Evolutionary conservation across 2,888 invertebrate species (phyloP).

Genomic region (Drosophila anomalipes): DNA sequence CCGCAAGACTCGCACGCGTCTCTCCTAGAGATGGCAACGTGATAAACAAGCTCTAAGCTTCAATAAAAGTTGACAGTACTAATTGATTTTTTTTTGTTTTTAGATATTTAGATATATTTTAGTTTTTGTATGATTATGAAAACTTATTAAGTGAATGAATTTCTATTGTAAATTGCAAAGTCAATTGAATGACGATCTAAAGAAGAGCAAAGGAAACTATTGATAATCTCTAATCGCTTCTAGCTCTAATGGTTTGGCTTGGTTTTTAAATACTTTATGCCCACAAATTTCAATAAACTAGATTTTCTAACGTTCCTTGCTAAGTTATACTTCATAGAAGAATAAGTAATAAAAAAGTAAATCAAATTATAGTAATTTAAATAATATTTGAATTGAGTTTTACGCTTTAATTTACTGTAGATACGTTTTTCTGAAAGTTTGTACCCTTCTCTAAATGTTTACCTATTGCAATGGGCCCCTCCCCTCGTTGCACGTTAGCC

Average conservation of each 20-base stretch:
- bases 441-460: conserved; percentile 37
- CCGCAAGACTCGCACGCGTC: conserved; percentile 45
- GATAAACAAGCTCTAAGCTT: conserved; percentile 5
- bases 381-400: background rate
- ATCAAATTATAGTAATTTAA: background rate
- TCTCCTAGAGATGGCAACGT: conserved; percentile 55
- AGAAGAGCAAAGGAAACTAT: background rate
- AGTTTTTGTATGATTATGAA: background rate
- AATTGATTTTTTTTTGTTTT: no score
- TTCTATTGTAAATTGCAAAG: background rate
- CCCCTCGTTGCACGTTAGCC: conserved; percentile 17
- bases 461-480: conserved; percentile 4
- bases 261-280: background rate
- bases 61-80: background rate
- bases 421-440: conserved; percentile 12
- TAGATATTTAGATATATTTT: background rate
- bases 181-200: no score
- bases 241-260: background rate
- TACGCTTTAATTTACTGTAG: background rate
- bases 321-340: no score
- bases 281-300: background rate
- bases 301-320: background rate
- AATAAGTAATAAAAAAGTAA: no score
- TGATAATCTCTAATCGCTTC: background rate
- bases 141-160: no score